Evolutionary conservation across 2,113 vertebrate species (phyloP).

Genomic region (Gila orcuttii): DNA sequence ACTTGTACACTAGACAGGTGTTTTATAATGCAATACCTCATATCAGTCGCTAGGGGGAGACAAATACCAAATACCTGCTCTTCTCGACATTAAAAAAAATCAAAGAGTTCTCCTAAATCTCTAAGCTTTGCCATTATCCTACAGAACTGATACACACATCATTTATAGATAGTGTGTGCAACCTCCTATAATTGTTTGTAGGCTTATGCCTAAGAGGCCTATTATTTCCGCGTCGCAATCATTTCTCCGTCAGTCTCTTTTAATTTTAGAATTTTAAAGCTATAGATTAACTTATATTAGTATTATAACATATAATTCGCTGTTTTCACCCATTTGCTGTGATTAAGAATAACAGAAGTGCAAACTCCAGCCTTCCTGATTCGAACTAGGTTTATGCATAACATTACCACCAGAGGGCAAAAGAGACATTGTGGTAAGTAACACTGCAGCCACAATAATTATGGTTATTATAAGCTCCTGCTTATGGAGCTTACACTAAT

Average conservation of each 20-base stretch:
- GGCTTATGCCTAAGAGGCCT: neutral
- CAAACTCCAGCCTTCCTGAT: neutral
- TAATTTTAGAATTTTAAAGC: neutral
- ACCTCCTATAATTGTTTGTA: neutral
- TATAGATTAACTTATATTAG: neutral
- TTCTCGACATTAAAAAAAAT: neutral
- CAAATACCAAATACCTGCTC: neutral
- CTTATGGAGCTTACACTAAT: neutral
- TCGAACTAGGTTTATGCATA: neutral
- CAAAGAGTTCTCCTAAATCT: neutral
- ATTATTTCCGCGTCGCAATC: neutral
- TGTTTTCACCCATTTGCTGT: neutral
- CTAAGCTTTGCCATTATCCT: neutral
- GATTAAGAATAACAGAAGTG: neutral
- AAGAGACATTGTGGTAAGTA: neutral
- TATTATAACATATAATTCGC: neutral
- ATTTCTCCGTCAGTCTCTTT: neutral
- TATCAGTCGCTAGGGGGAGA: neutral
- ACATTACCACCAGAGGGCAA: conserved; percentile 23
- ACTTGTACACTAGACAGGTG: too few species aligned
- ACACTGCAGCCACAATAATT: neutral
- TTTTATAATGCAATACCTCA: neutral
- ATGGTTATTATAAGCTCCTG: neutral
- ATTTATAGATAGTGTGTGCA: neutral
- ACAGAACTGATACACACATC: neutral